These are phyloP conservation scores for Campopleginae sp. DNA, from an alignment of 2,888 invertebrate genomes.

Conservation along the genomic window DNA sequence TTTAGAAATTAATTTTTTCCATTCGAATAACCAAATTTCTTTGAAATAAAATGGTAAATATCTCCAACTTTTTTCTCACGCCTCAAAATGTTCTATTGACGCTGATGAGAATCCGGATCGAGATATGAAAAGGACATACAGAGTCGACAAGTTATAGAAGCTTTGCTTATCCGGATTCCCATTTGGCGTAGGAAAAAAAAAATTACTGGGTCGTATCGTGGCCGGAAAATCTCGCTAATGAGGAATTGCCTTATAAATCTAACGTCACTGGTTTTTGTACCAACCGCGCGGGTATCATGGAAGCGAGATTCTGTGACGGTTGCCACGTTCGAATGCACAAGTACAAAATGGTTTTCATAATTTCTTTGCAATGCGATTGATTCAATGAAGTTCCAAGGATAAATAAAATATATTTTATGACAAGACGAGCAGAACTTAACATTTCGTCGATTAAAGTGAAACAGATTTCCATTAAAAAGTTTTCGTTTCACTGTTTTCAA, in stretches of 20 bases:
- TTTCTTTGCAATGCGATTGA: neutral
- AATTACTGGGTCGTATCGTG: slow-evolving; percentile 20
- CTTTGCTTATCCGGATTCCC: neutral
- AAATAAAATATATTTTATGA: neutral
- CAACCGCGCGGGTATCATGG: slow-evolving; percentile 16
- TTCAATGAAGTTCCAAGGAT: neutral
- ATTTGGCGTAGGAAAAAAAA: neutral
- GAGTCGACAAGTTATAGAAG: slow-evolving; percentile 1
- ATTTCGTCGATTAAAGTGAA: neutral
- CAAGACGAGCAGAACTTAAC: neutral
- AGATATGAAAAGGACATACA: neutral
- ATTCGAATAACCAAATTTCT: no score
- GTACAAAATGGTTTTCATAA: slow-evolving; percentile 17
- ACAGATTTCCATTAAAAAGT: neutral
- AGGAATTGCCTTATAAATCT: slow-evolving; percentile 43
- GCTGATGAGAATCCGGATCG: neutral
- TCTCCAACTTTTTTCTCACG: no score
- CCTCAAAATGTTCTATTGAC: neutral
- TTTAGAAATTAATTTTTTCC: no score
- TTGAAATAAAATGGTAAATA: no score
- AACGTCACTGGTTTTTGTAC: slow-evolving; percentile 23
- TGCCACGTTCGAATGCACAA: slow-evolving; percentile 24
- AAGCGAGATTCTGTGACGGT: slow-evolving; percentile 20
- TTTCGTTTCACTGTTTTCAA: neutral
- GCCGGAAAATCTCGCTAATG: slow-evolving; percentile 43